Evolutionary conservation across 2,797 vertebrate species (phyloP).

Genomic region (Sternotherus odoratus): DNA sequence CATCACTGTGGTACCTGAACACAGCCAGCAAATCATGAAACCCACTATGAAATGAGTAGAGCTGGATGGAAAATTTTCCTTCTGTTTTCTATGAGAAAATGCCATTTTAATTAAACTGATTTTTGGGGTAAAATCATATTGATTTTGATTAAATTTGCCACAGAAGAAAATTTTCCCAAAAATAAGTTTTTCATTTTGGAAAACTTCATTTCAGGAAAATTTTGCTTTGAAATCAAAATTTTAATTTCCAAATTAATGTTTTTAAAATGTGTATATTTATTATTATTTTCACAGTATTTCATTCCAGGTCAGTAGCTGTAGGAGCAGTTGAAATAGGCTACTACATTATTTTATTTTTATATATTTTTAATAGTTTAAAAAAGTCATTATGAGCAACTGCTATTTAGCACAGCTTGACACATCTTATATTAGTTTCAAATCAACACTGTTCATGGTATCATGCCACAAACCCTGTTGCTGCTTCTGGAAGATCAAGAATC

Average conservation of each 20-base stretch:
- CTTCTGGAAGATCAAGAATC: neutral
- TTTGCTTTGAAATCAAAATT: neutral
- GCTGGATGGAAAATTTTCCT: neutral
- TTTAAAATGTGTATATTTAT: neutral
- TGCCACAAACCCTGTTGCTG: neutral
- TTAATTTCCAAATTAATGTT: neutral
- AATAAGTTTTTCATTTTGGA: neutral
- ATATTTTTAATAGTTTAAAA: neutral
- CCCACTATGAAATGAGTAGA: neutral
- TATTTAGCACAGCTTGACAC: neutral
- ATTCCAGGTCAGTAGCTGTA: neutral
- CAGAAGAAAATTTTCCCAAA: neutral
- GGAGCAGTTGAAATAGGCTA: neutral
- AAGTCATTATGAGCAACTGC: neutral
- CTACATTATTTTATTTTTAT: neutral
- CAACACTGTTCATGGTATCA: neutral
- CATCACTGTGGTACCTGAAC: neutral
- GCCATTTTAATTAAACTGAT: neutral
- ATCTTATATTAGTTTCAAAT: neutral
- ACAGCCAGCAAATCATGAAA: neutral
- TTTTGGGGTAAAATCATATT: neutral
- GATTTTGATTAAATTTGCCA: neutral
- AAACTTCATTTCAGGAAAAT: neutral
- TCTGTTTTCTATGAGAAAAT: neutral
- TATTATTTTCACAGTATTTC: neutral